A percentile compares a stretch with the other conserved stretches of the same genome.
Conservation (phyloP, 2,113 vertebrate genomes). For the Lycocorax pyrrhopterus region DNA sequence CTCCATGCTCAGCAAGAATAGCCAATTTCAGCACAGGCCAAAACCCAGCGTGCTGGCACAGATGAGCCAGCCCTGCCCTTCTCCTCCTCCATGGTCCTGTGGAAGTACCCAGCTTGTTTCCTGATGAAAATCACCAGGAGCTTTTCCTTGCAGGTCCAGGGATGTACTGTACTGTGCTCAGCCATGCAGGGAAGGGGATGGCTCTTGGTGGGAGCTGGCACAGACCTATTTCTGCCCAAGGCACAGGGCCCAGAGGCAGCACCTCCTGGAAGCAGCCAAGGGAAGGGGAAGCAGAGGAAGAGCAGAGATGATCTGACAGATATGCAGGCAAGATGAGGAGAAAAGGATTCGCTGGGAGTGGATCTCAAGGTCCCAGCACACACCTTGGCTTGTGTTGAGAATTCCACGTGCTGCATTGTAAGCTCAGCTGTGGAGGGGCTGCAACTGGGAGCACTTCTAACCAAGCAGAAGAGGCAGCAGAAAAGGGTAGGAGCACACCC, state of each 20-base stretch:
- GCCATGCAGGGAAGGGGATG: not conserved
- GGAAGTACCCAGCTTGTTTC: not conserved
- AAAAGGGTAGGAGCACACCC: not conserved
- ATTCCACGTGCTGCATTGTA: accelerated
- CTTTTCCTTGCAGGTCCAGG: not conserved
- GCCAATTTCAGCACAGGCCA: not conserved
- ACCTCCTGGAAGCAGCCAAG: not conserved
- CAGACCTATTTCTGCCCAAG: not conserved
- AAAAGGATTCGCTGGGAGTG: not conserved
- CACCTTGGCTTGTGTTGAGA: not conserved
- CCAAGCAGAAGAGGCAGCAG: not conserved
- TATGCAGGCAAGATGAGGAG: accelerated
- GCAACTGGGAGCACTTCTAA: not conserved
- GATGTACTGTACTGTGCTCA: not conserved
- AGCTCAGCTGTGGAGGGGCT: not conserved
- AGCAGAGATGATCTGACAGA: not conserved
- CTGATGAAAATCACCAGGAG: not conserved
- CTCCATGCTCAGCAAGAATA: not conserved
- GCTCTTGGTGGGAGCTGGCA: not conserved
- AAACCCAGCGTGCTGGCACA: not conserved
- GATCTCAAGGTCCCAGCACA: not conserved
- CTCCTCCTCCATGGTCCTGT: accelerated
- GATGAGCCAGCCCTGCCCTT: not conserved
- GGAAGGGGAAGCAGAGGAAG: not conserved
- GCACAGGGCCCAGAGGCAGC: not conserved